Evolutionary conservation across 2,113 vertebrate species (phyloP).

Genomic region (Dicerorhinus sumatrensis): DNA sequence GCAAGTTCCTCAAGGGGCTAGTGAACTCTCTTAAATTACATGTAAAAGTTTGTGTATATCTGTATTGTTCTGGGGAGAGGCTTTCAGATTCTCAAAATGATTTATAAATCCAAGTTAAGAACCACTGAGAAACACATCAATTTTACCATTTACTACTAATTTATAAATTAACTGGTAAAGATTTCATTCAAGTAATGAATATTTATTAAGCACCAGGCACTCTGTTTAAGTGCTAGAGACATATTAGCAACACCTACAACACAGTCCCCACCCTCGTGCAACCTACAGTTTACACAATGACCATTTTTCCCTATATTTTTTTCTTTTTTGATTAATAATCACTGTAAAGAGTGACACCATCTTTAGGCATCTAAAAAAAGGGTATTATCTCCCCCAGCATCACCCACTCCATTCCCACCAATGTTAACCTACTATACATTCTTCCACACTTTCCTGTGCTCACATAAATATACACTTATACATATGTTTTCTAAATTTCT

Average conservation of each 20-base stretch:
- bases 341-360: background rate
- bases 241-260: background rate
- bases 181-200: background rate
- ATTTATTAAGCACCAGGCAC: background rate
- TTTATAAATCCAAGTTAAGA: conserved; percentile 14
- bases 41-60: background rate
- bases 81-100: conserved; percentile 19
- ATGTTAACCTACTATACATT: background rate
- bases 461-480: background rate
- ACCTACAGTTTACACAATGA: background rate
- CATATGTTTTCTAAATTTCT: background rate
- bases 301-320: background rate
- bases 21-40: background rate
- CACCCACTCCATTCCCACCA: background rate
- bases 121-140: background rate
- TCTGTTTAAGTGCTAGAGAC: background rate
- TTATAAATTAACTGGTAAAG: background rate
- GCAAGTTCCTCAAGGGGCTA: background rate
- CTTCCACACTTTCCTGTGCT: background rate
- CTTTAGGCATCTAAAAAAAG: background rate
- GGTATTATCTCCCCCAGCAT: background rate
- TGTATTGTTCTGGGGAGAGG: background rate
- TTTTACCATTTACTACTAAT: conserved; percentile 32
- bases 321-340: conserved; percentile 1
- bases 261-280: background rate